Conservation (phyloP, 2,888 invertebrate genomes). For the Acleris cristana region DNA sequence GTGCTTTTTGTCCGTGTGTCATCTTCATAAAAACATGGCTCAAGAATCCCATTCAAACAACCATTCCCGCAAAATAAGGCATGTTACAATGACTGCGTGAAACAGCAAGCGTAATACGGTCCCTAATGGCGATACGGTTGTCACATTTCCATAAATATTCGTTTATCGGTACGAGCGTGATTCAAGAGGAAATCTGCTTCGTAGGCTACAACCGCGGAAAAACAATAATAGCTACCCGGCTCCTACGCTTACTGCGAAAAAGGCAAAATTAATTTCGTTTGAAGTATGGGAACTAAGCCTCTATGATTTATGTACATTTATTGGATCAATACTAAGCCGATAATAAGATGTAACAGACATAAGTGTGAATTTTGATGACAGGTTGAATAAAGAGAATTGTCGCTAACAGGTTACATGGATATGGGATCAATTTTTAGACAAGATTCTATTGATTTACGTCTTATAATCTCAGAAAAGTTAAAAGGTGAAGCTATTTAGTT, state of each 20-base stretch:
- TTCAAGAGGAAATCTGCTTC: conserved; percentile 63
- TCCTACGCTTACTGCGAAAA: conserved; percentile 2
- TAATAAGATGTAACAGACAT: no score
- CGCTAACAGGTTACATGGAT: no score
- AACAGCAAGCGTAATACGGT: conserved; percentile 24
- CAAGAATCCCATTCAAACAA: conserved; percentile 17
- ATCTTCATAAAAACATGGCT: not conserved
- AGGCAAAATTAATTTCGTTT: conserved; percentile 19
- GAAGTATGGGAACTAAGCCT: not conserved
- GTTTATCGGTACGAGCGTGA: conserved; percentile 67
- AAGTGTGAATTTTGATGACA: no score
- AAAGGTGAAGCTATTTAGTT: no score
- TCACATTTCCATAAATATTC: conserved; percentile 74
- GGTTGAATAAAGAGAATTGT: no score
- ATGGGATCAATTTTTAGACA: no score
- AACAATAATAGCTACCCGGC: conserved; percentile 47
- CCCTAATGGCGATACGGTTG: conserved; percentile 40
- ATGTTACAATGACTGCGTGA: conserved; percentile 31
- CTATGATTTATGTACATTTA: no score
- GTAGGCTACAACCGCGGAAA: conserved; percentile 43
- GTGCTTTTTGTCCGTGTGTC: not conserved
- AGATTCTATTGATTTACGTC: no score
- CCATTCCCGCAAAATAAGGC: conserved; percentile 27
- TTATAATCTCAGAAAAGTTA: no score
- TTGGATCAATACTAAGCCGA: no score